Evolutionary conservation across 2,797 vertebrate species (phyloP).

Genomic region (Momotus momota): DNA sequence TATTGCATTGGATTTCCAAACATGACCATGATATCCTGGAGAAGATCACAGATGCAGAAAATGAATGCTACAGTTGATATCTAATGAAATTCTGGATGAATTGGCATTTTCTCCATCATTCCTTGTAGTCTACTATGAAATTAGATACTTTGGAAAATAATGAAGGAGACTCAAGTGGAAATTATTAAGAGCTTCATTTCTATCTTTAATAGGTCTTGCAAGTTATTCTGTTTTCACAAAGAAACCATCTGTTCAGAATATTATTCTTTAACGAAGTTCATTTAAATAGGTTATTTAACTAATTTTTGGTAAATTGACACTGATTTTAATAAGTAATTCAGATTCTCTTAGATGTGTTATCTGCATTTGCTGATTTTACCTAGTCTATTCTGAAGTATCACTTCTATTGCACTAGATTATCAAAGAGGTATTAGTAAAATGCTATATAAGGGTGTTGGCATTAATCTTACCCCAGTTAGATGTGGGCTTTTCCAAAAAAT

Average conservation of each 20-base stretch:
- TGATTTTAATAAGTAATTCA: conserved; percentile 65
- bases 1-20: conserved; percentile 70
- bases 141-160: conserved; percentile 65
- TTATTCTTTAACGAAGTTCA: conserved; percentile 49
- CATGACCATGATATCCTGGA: conserved; percentile 48
- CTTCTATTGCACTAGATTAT: conserved; percentile 77
- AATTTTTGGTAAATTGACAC: conserved; percentile 36
- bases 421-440: conserved; percentile 65
- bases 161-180: conserved; percentile 52
- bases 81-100: conserved; percentile 49
- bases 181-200: conserved; percentile 42
- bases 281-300: conserved; percentile 46
- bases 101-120: conserved; percentile 69
- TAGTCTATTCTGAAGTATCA: conserved; percentile 66
- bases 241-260: conserved; percentile 55
- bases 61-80: conserved; percentile 40
- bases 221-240: conserved; percentile 37
- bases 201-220: conserved; percentile 42
- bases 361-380: conserved; percentile 72
- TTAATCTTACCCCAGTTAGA: conserved; percentile 58
- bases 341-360: conserved; percentile 59
- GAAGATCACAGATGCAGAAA: conserved; percentile 64
- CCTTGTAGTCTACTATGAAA: conserved; percentile 51
- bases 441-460: conserved; percentile 70
- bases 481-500: conserved; percentile 56